These are phyloP conservation scores for Linyphia triangularis DNA, from an alignment of 2,888 invertebrate species.

Conservation along the genomic window DNA sequence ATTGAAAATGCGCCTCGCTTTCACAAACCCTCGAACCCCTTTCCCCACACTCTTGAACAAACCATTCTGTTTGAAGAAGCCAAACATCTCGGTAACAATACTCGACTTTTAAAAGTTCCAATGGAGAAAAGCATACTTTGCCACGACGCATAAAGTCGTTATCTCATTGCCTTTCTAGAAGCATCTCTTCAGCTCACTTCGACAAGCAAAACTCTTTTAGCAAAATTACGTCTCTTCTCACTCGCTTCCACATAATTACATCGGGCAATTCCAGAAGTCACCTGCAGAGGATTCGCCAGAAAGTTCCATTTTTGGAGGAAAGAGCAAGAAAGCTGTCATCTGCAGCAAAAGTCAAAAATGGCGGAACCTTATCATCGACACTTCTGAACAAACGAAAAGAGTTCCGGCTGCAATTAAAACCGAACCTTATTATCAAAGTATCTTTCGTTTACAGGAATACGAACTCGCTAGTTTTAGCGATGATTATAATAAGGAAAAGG, in stretches of 20 bases:
- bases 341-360: constrained; percentile 41
- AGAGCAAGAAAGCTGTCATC: constrained; percentile 44
- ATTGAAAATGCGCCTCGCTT: too few relatives aligned
- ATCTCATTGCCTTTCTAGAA: background rate
- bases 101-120: background rate
- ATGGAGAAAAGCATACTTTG: background rate
- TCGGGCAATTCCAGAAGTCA: constrained; percentile 35
- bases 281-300: constrained; percentile 39
- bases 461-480: background rate
- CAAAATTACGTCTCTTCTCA: constrained; percentile 9
- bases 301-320: constrained; percentile 19
- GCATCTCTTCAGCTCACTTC: background rate
- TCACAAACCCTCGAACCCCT: too few relatives aligned
- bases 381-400: constrained; percentile 25
- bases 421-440: constrained; percentile 33
- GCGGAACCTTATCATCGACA: constrained; percentile 3
- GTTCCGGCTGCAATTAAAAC: constrained; percentile 42
- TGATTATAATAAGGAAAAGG: constrained; percentile 27
- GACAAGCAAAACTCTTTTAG: constrained; percentile 29
- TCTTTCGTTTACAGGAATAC: background rate
- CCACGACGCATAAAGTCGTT: background rate
- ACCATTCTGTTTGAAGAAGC: background rate
- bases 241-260: constrained; percentile 33
- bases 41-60: background rate
- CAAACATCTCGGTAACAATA: background rate